These are phyloP conservation scores for Callopanchax toddi DNA, from an alignment of 2,113 vertebrate species.

Conservation along the genomic window DNA sequence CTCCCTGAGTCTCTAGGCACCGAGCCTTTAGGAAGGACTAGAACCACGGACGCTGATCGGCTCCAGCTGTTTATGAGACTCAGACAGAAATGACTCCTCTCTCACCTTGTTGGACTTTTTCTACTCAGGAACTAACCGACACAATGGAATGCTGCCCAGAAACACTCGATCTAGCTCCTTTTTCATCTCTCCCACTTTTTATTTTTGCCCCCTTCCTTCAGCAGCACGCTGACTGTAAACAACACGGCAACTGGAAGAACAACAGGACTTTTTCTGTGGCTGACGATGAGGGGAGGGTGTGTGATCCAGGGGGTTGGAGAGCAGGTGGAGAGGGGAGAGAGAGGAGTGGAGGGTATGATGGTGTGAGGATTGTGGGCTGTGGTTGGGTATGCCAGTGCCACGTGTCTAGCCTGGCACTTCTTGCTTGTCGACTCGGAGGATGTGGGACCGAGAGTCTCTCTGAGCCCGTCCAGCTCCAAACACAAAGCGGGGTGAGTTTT, in stretches of 20 bases:
- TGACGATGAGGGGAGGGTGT: conserved; percentile 33
- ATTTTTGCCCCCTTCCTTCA: conserved; percentile 21
- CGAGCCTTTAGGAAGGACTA: conserved; percentile 56
- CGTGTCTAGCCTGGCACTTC: conserved; percentile 80
- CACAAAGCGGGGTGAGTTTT: conserved; percentile 80
- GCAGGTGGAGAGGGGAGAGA: conserved; percentile 62
- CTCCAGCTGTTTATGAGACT: conserved; percentile 48
- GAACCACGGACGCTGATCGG: conserved; percentile 39
- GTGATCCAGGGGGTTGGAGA: conserved; percentile 62
- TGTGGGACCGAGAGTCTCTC: conserved; percentile 74
- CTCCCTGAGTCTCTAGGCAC: no score
- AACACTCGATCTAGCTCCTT: conserved; percentile 14
- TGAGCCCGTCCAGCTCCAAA: conserved; percentile 70
- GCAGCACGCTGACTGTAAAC: conserved; percentile 58
- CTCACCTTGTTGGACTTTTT: conserved; percentile 55
- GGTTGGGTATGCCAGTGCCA: conserved; percentile 83
- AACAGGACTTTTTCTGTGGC: conserved; percentile 62
- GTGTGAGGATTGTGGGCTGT: conserved; percentile 81
- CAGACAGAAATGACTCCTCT: conserved; percentile 55
- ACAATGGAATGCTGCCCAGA: conserved; percentile 27
- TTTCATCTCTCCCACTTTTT: conserved; percentile 26
- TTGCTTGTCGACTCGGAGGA: conserved; percentile 73
- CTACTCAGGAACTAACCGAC: conserved; percentile 37
- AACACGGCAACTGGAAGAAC: conserved; percentile 61
- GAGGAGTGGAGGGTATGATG: conserved; percentile 63